phyloP scores from a whole-genome alignment of 2,797 vertebrate genomes.

The Gallinago nigripennis region DNA sequence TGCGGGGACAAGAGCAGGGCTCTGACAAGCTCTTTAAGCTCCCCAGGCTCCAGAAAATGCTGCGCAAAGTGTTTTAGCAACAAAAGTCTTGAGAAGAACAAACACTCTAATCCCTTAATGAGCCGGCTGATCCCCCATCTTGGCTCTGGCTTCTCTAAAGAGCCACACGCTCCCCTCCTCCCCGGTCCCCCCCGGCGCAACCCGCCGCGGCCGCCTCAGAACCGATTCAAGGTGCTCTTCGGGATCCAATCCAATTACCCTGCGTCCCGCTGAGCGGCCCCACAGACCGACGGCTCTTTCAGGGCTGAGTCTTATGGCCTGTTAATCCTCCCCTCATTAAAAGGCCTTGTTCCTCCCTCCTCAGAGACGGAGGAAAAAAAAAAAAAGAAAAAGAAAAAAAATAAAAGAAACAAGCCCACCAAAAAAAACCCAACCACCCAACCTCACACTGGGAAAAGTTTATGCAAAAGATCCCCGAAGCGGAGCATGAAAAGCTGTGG shows the following conservation, averaged over 20 bases:
- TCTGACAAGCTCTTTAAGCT: constrained; percentile 86
- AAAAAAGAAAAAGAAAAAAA: background rate
- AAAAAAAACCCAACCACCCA: background rate
- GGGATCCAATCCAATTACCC: constrained; percentile 98
- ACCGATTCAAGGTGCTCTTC: constrained; percentile 86
- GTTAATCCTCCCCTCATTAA: constrained; percentile 89
- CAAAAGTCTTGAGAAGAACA: constrained; percentile 91
- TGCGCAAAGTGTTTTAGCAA: constrained; percentile 89
- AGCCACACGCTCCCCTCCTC: constrained; percentile 77
- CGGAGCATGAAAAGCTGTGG: constrained; percentile 63
- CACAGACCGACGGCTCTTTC: constrained; percentile 92
- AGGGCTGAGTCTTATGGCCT: constrained; percentile 75
- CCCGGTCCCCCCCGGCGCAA: constrained; percentile 61
- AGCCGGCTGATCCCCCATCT: constrained; percentile 91
- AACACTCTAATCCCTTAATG: constrained; percentile 96
- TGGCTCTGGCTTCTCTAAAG: constrained; percentile 86
- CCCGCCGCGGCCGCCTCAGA: constrained; percentile 79
- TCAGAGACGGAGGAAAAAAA: background rate
- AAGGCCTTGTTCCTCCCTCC: constrained; percentile 84
- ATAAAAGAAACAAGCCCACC: background rate
- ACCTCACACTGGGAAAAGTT: constrained; percentile 72
- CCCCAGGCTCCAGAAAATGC: constrained; percentile 89
- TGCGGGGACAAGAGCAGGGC: constrained; percentile 73
- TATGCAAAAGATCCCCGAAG: constrained; percentile 85
- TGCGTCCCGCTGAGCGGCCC: constrained; percentile 89